Evolutionary conservation across 2,113 vertebrate species (phyloP).

Genomic region (Mormoops blainvillei): DNA sequence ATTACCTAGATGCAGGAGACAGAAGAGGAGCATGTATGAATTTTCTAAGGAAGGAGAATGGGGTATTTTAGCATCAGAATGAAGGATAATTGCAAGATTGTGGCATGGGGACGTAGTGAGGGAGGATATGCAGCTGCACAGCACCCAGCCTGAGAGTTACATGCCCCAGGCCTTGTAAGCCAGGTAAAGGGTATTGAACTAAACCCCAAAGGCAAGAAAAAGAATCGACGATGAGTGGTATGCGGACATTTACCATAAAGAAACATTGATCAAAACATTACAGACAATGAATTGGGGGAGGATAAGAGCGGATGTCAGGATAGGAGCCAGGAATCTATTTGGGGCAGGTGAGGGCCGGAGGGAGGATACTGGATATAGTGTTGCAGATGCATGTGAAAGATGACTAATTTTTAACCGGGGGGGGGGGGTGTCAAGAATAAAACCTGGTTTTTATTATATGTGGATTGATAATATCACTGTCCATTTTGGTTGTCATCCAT

Average conservation of each 20-base stretch:
- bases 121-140: rapidly evolving
- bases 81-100: background rate
- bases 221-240: background rate
- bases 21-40: background rate
- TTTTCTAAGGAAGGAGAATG: background rate
- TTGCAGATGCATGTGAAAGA: background rate
- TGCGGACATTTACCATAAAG: background rate
- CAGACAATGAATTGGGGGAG: background rate
- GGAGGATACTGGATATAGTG: background rate
- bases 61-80: background rate
- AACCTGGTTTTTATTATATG: background rate
- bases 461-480: background rate
- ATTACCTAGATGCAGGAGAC: background rate
- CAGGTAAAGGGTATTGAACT: background rate
- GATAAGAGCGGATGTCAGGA: background rate
- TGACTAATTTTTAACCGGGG: background rate
- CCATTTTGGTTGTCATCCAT: background rate
- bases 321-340: background rate
- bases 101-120: background rate
- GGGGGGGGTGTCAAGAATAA: background rate
- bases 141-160: background rate
- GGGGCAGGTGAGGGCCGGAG: background rate
- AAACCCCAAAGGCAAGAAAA: background rate
- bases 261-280: background rate
- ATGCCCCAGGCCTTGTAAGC: background rate